Base-by-base conservation (phyloP, 2,888 invertebrate genomes). In the Drosophila mimetica region DNA sequence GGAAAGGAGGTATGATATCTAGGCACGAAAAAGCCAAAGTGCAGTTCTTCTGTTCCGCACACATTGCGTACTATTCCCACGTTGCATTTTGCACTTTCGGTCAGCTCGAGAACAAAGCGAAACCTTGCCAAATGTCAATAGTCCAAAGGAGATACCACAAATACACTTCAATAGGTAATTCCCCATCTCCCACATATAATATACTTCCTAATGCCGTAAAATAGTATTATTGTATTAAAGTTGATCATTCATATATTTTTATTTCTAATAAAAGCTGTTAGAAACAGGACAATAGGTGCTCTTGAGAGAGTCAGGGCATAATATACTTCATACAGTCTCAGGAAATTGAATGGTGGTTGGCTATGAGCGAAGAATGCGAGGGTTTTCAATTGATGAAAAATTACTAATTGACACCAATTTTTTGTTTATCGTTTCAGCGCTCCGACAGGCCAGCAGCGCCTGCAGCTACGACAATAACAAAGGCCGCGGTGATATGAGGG, bases 361-460 rank as follows among this genome's bases (percentile, higher is more conserved):
- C 14, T 13, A 11, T 22, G n/a, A 7, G 22, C 9, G 22, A 8
- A 25, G 5, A 18, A 14, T 4, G 2, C 4, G 4, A 16, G 8
- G 42, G 64, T 8, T 2, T 58, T 74, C 67, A 66, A 78, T 67
- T 60, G 34, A 61, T 22, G 2, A 13, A 44, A 63, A 32, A 9
- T 42, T 18, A 36, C 64, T 44, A 44, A 64, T 63, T 64, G 36
- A 64, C 36, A 63, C 63, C 51, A 52, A 64, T 63, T 64, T 64
- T 52, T 25, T 44, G 48, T 48, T 63, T 63, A 63, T 63, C 64
- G 37, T 61, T 46, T 13, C 16, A 46, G 46, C 6, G 46, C 16
- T 2, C 11, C 14, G 14, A 44, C 14, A 14, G 25, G 14, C 11
- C 2, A 44, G 11, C 14, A 44, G 25, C 14, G 46, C 28, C 46